phyloP scores from a whole-genome alignment of 2,888 invertebrate genomes.

The Oscheius onirici region DNA sequence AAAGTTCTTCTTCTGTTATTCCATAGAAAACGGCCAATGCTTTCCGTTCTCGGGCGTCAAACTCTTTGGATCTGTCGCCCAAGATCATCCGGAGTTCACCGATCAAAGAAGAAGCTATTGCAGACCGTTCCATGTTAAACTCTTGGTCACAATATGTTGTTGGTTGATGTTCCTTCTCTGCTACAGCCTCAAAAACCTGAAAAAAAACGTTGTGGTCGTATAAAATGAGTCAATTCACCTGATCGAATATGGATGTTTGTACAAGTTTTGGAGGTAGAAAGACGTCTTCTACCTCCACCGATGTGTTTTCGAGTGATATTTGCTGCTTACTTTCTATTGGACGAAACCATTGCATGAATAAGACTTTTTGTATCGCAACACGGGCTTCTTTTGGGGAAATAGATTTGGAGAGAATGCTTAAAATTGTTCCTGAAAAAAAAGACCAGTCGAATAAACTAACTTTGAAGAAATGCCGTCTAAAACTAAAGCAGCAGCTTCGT shows the following conservation, averaged over 20 bases:
- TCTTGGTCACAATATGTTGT: slow-evolving; percentile 2
- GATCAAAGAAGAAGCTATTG: slow-evolving; percentile 10
- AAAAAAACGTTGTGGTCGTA: background rate
- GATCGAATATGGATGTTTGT: background rate
- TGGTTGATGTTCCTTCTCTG: background rate
- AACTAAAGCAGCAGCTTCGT: slow-evolving; percentile 11
- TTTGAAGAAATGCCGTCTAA: slow-evolving; percentile 3
- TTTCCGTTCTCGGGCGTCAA: slow-evolving; percentile 22
- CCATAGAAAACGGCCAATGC: slow-evolving; percentile 33
- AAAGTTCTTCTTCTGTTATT: slow-evolving; percentile 28
- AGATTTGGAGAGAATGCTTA: slow-evolving; percentile 6
- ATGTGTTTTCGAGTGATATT: background rate
- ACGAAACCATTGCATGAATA: slow-evolving; percentile 4
- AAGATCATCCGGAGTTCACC: slow-evolving; percentile 21
- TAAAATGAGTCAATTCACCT: background rate
- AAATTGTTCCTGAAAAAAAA: background rate
- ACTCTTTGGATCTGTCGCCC: slow-evolving; percentile 22
- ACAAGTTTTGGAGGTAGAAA: background rate
- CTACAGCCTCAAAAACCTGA: slow-evolving; percentile 27
- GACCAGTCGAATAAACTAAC: background rate
- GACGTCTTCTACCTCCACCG: background rate
- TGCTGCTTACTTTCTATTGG: background rate
- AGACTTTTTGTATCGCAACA: background rate
- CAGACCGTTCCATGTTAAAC: background rate
- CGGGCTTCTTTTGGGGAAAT: background rate